Percentiles rank a stretch among this genome's conserved stretches.
phyloP scores from a whole-genome alignment of 2,113 vertebrate genomes.

The Cariama cristata region DNA sequence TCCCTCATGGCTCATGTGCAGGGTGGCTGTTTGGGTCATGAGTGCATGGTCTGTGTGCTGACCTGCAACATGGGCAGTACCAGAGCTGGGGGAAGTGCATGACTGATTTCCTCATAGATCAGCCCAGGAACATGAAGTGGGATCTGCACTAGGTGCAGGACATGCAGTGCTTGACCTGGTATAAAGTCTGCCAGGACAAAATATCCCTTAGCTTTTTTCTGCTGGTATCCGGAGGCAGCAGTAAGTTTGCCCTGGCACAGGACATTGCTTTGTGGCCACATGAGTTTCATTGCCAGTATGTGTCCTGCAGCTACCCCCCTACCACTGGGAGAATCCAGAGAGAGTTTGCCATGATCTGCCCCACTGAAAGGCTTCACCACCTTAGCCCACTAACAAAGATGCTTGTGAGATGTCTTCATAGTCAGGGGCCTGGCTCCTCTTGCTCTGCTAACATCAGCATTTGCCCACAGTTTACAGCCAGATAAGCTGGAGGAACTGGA shows the following conservation, averaged over 20 bases:
- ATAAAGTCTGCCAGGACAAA: neutral
- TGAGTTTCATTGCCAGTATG: neutral
- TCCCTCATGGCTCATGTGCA: too few species aligned
- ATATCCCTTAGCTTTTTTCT: neutral
- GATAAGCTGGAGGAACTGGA: neutral
- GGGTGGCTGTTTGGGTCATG: accelerated
- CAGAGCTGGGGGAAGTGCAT: neutral
- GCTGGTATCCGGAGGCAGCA: neutral
- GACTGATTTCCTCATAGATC: neutral
- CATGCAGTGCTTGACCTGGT: neutral
- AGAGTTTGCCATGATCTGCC: neutral
- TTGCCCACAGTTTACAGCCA: neutral
- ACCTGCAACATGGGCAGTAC: neutral
- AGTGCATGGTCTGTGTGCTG: neutral
- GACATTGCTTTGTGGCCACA: neutral
- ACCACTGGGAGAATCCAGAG: neutral
- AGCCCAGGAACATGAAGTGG: neutral
- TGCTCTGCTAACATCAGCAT: neutral
- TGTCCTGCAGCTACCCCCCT: neutral
- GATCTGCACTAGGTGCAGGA: neutral
- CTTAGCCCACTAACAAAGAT: neutral
- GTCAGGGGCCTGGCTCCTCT: neutral
- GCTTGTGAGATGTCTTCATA: neutral
- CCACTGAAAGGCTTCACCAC: neutral
- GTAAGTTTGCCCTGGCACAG: neutral